Percentiles rank a stretch among this genome's conserved stretches.
Conservation (phyloP, 2,888 invertebrate species). For the Unio pictorum region DNA sequence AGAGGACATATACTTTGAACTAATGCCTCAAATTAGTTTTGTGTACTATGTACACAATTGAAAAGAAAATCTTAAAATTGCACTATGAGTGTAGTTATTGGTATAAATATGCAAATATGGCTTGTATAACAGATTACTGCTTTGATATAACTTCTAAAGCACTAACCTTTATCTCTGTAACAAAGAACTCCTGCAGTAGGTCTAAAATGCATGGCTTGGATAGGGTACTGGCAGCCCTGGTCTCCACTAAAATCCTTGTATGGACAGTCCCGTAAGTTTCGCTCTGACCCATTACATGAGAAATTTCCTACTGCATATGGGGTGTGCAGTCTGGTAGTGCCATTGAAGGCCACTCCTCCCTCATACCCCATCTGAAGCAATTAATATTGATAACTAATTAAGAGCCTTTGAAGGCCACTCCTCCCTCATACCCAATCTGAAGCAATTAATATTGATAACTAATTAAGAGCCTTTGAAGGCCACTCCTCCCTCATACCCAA, state of each 20-base stretch:
- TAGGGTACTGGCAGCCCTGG: conserved; percentile 39
- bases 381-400: too few species aligned
- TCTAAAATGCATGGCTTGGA: conserved; percentile 26
- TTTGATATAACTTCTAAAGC: neutral
- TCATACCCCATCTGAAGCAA: too few species aligned
- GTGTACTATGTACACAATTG: too few species aligned
- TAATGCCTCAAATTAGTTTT: too few species aligned
- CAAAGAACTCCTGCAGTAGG: conserved; percentile 53
- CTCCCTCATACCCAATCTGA: conserved; percentile 9
- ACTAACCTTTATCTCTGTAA: conserved; percentile 43
- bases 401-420: conserved; percentile 39
- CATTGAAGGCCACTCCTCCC: conserved; percentile 43
- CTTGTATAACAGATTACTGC: too few species aligned
- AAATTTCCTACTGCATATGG: conserved; percentile 52
- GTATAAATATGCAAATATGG: too few species aligned
- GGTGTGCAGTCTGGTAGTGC: conserved; percentile 25
- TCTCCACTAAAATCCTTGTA: conserved; percentile 43
- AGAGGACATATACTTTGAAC: too few species aligned
- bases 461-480: conserved; percentile 34
- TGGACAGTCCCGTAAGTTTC: conserved; percentile 41
- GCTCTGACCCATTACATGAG: conserved; percentile 39
- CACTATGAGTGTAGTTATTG: too few species aligned
- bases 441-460: too few species aligned
- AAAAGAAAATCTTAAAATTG: too few species aligned
- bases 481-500: conserved; percentile 23